Conservation (phyloP, 2,888 invertebrate species). For the Hydroisotoma schaefferi region DNA sequence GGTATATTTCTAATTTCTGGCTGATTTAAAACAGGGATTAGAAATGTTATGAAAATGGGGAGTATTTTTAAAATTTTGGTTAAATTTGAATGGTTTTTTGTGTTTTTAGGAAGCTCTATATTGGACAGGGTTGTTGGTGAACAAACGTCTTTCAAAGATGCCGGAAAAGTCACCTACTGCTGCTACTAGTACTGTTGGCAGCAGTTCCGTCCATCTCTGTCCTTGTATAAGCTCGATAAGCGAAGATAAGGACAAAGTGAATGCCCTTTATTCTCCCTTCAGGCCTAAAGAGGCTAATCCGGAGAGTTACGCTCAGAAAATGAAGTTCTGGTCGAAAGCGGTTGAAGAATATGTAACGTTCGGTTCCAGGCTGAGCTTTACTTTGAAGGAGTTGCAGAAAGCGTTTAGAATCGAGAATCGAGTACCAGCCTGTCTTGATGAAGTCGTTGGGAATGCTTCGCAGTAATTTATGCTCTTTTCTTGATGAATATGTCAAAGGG, state of each 20-base stretch:
- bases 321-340: conserved; percentile 43
- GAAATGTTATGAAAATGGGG: too few relatives aligned
- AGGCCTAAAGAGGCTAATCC: conserved; percentile 37
- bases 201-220: neutral
- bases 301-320: conserved; percentile 41
- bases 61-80: too few relatives aligned
- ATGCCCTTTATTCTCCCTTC: conserved; percentile 41
- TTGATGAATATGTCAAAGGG: too few relatives aligned
- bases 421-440: conserved; percentile 24
- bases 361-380: conserved; percentile 21
- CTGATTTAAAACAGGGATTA: too few relatives aligned
- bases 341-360: conserved; percentile 34
- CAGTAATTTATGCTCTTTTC: too few relatives aligned
- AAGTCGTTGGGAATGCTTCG: conserved; percentile 23
- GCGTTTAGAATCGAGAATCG: conserved; percentile 17
- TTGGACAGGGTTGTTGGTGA: too few relatives aligned
- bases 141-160: too few relatives aligned
- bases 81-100: too few relatives aligned
- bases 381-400: conserved; percentile 25
- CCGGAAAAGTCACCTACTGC: too few relatives aligned
- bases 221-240: conserved; percentile 23
- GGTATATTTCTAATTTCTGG: too few relatives aligned
- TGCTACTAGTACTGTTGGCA: too few relatives aligned
- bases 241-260: conserved; percentile 31
- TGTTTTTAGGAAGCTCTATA: too few relatives aligned